These are phyloP conservation scores for Corythaeola cristata DNA, from an alignment of 2,113 vertebrate species.

Conservation along the genomic window DNA sequence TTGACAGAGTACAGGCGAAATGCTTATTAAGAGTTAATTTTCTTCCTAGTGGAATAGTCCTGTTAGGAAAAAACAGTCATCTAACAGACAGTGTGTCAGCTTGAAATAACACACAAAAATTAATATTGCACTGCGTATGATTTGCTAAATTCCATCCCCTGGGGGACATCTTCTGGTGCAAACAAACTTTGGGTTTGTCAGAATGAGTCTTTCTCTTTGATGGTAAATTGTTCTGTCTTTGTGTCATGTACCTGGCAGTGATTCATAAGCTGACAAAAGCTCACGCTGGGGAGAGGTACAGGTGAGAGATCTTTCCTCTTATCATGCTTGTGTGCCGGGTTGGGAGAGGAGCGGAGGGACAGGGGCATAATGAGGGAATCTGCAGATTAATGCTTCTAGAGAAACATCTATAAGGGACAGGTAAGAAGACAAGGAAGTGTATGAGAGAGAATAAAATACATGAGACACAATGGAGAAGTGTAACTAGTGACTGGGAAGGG, in stretches of 20 bases:
- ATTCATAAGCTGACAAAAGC: neutral
- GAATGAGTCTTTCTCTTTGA: neutral
- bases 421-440: neutral
- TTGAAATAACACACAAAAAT: constrained; percentile 40
- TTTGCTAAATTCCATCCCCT: constrained; percentile 38
- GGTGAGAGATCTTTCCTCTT: constrained; percentile 15
- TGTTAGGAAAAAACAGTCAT: neutral
- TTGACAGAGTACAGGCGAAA: neutral
- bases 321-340: neutral
- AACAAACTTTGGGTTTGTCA: constrained; percentile 45
- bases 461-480: neutral
- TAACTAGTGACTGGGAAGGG: neutral
- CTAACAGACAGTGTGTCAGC: constrained; percentile 37
- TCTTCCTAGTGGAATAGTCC: neutral
- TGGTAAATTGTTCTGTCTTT: constrained; percentile 16
- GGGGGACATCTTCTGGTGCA: neutral
- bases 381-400: neutral
- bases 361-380: neutral
- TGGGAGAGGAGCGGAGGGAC: neutral
- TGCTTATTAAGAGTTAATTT: constrained; percentile 24
- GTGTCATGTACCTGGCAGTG: neutral
- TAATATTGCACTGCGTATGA: constrained; percentile 22
- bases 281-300: neutral
- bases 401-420: neutral
- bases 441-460: neutral